Base-by-base conservation (phyloP, 1,140 invertebrate genomes). In the Branchinecta lindahli region DNA sequence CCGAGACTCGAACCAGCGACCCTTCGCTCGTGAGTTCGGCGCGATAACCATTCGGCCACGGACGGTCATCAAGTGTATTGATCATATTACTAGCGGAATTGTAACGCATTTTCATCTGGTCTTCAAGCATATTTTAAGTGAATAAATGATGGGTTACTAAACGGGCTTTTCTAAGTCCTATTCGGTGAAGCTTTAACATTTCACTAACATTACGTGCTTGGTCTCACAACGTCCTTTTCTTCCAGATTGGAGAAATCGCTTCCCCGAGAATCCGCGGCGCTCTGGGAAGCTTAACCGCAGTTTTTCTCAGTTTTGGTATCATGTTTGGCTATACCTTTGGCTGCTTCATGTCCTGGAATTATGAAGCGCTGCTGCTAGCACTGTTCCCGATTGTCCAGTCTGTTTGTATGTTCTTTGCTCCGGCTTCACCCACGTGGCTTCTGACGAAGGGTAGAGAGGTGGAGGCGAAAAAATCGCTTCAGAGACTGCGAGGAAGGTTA, bases 251-350 rank as follows among this genome's bases (percentile, higher is more conserved):
- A 15, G 52, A 61, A 20, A 4, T 12, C 52, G 2, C 52, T 15
- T 61, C 52, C 52, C 52, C 52, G 18, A 61, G 52, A 6, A 20
- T 61, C 1, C 52, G 52, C 12, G 52, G 52, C 12, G 52, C 52
- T 12, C 18, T 61, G 6, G 52, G 52, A 1, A 61, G 52, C 18
- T 61, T 61, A 2, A 61, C 52, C 4, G 52, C 52, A 61, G 52
- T 61, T 12, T 20, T 61, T 8, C 44, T 70, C 9, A 20, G 20
- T 46, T 12, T 15, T n/a, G 92, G 92, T 8, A 85, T 92, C 72
- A 76, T 94, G 0, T 83, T 87, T 47, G 81, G 87, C 0, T 94
- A 91, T 76, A 76, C 80, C 0, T 81, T 91, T 46, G 93, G 92
- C 0, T 85, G 89, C 0, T 87, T 81, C 75, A 81, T 89, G 0